These are phyloP conservation scores for Drosophila austrosaltans DNA, from an alignment of 2,888 invertebrate genomes.

Conservation along the genomic window DNA sequence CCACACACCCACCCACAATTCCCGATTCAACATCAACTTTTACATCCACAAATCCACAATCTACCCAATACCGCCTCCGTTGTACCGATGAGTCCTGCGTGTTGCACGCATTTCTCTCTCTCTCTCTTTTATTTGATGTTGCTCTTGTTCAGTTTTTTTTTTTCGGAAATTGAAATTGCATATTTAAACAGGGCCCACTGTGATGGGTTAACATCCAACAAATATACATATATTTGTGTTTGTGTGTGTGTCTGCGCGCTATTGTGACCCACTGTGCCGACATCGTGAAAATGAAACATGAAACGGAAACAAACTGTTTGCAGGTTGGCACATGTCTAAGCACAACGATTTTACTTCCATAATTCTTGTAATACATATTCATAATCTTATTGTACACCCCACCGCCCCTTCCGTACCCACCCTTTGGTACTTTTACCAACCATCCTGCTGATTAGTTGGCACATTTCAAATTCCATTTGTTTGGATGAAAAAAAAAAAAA, in stretches of 20 bases:
- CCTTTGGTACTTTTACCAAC: neutral
- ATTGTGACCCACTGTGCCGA: conserved; percentile 30
- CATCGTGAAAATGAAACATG: conserved; percentile 28
- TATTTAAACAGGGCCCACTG: conserved; percentile 69
- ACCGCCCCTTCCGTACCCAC: neutral
- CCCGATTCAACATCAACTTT: conserved; percentile 57
- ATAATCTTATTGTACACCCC: conserved; percentile 21
- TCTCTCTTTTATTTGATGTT: neutral
- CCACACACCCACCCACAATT: conserved; percentile 48
- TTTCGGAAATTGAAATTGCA: conserved; percentile 81
- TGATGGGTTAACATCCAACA: neutral
- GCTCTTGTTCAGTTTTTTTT: conserved; percentile 33
- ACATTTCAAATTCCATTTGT: conserved; percentile 26
- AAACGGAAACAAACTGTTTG: conserved; percentile 46
- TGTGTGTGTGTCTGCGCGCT: neutral
- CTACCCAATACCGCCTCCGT: neutral
- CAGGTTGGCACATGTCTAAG: conserved; percentile 39
- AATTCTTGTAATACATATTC: conserved; percentile 35
- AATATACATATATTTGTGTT: neutral
- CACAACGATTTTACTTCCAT: conserved; percentile 39
- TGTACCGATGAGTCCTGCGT: conserved; percentile 47
- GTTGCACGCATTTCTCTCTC: conserved; percentile 53
- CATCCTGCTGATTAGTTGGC: conserved; percentile 18
- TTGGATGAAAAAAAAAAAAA: neutral
- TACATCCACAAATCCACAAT: conserved; percentile 44